These are phyloP conservation scores for Epistrophella euchroma DNA, from an alignment of 2,888 invertebrate genomes.

Conservation along the genomic window DNA sequence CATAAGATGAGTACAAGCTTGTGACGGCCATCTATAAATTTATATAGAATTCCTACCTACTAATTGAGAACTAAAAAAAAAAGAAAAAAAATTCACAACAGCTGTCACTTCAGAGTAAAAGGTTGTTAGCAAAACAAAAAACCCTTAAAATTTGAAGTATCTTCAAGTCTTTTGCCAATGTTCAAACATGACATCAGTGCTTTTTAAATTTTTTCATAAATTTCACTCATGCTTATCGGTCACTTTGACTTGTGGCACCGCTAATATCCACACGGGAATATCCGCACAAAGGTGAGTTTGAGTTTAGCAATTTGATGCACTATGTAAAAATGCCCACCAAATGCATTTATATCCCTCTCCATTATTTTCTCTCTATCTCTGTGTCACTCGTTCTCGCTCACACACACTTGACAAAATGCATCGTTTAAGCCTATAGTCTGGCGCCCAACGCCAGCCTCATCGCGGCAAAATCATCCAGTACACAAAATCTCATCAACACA, in stretches of 20 bases:
- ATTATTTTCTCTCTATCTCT: conserved; percentile 1
- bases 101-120: conserved; percentile 7
- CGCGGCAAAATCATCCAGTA: conserved; percentile 30
- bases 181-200: conserved; percentile 7
- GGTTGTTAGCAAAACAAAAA: background rate
- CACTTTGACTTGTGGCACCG: conserved; percentile 39
- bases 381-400: conserved; percentile 22
- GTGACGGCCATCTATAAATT: no score
- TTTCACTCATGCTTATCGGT: conserved; percentile 12
- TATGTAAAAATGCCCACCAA: conserved; percentile 53
- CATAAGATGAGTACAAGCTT: no score
- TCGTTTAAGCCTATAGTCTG: conserved; percentile 35
- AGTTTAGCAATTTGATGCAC: conserved; percentile 43
- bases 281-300: background rate
- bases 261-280: conserved; percentile 11
- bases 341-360: conserved; percentile 38
- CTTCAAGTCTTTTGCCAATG: background rate
- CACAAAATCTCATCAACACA: conserved; percentile 51
- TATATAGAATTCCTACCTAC: no score
- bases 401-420: conserved; percentile 22
- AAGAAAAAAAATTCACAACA: background rate
- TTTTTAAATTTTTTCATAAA: background rate
- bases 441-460: conserved; percentile 51
- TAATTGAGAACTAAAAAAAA: background rate
- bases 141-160: conserved; percentile 11